These are phyloP conservation scores for Lepidocyrtinus sp. DNA, from an alignment of 2,888 invertebrate genomes.

Conservation along the genomic window DNA sequence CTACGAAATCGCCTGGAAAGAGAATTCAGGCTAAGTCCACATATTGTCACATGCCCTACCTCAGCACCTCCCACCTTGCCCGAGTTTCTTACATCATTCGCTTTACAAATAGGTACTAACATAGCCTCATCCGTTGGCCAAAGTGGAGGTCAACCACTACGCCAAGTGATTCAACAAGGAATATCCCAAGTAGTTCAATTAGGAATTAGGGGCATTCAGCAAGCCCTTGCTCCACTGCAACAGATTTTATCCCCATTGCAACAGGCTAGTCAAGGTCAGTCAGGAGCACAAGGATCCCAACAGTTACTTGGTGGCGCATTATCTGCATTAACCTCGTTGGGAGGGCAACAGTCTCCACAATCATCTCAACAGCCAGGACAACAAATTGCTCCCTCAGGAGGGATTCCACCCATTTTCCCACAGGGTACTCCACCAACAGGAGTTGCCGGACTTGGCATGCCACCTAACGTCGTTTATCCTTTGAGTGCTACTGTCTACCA, in stretches of 20 bases:
- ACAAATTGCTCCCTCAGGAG: too few relatives aligned
- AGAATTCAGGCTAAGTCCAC: slow-evolving; percentile 11
- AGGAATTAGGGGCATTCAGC: neutral
- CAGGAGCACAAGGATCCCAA: neutral
- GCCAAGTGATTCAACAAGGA: neutral
- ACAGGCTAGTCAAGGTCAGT: too few relatives aligned
- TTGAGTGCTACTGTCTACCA: neutral
- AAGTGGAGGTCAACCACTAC: too few relatives aligned
- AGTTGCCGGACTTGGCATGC: neutral
- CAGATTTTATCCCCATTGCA: too few relatives aligned
- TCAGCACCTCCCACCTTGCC: neutral
- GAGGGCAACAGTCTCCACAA: too few relatives aligned
- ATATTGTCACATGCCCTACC: slow-evolving; percentile 9
- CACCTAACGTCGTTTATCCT: neutral
- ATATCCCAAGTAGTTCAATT: neutral
- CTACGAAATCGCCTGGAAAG: neutral
- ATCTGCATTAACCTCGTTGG: too few relatives aligned
- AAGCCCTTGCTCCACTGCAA: neutral
- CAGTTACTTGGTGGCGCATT: too few relatives aligned
- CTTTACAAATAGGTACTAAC: neutral
- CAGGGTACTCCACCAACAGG: slow-evolving; percentile 18
- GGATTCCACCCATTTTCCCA: neutral
- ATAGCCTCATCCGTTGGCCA: neutral
- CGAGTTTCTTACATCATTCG: neutral
- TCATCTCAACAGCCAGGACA: too few relatives aligned